Conservation (phyloP, 2,113 vertebrate genomes). For the Limanda limanda region DNA sequence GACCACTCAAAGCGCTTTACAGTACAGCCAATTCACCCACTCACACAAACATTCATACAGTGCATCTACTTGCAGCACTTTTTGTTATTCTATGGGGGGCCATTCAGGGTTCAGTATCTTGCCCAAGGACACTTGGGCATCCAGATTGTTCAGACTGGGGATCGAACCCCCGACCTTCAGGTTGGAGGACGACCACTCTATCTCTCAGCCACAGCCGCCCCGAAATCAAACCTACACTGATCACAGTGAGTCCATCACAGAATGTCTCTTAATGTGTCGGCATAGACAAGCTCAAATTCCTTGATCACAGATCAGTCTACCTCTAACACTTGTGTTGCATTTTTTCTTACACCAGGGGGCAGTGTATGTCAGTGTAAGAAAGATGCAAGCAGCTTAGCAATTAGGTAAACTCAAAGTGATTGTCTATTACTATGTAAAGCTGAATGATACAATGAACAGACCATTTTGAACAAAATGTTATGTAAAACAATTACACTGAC, state of each 20-base stretch:
- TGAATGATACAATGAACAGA: background rate
- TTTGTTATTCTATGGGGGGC: no score
- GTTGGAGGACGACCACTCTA: no score
- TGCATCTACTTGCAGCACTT: no score
- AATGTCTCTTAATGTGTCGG: background rate
- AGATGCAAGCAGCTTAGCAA: background rate
- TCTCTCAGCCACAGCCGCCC: no score
- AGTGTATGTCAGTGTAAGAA: conserved; percentile 32
- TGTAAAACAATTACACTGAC: background rate
- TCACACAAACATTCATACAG: no score
- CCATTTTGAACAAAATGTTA: background rate
- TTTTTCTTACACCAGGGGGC: conserved; percentile 68
- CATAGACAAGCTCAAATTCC: background rate
- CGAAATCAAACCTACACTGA: background rate
- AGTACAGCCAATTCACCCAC: no score
- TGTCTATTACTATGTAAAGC: background rate
- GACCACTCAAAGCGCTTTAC: no score
- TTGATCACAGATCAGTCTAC: background rate
- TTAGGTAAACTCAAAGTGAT: background rate
- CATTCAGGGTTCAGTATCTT: no score
- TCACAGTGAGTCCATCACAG: background rate
- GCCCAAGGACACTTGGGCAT: no score
- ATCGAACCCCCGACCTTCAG: no score
- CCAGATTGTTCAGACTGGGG: no score
- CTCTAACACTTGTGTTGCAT: conserved; percentile 10